A percentile compares a stretch with the other conserved stretches of the same genome.
Conservation (phyloP, 2,888 invertebrate genomes). For the Thera obeliscata region DNA sequence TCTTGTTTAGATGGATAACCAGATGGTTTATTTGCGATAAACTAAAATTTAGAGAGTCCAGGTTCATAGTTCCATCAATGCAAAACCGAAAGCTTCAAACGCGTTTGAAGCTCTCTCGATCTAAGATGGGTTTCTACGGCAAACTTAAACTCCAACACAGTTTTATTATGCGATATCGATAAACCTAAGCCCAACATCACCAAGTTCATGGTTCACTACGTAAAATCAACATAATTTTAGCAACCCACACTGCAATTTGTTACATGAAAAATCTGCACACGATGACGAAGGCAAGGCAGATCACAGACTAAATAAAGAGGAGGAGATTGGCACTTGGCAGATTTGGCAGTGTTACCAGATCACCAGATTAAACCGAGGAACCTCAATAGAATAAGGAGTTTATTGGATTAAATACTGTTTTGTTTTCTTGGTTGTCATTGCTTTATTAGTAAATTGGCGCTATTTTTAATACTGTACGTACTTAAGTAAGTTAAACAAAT, state of each 20-base stretch:
- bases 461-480: too few species aligned
- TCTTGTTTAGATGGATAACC: conserved; percentile 97
- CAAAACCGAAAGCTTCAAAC: conserved; percentile 98
- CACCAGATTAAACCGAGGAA: too few species aligned
- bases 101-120: conserved; percentile 95
- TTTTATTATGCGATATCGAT: conserved; percentile 74
- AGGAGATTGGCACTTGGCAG: not conserved
- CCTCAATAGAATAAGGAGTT: too few species aligned
- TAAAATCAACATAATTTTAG: conserved; percentile 70
- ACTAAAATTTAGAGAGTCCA: conserved; percentile 99
- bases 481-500: too few species aligned
- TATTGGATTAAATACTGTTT: too few species aligned
- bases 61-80: conserved; percentile 98
- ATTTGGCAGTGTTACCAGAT: not conserved
- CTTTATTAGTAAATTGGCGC: too few species aligned
- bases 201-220: conserved; percentile 75
- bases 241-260: conserved; percentile 60
- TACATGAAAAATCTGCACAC: conserved; percentile 58
- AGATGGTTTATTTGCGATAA: conserved; percentile 99
- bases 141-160: conserved; percentile 73
- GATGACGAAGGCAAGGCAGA: conserved; percentile 59
- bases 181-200: conserved; percentile 81
- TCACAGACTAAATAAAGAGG: not conserved
- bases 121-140: conserved; percentile 87
- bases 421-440: too few species aligned